phyloP scores from a whole-genome alignment of 2,888 invertebrate species.

The Crepidodera aurea region DNA sequence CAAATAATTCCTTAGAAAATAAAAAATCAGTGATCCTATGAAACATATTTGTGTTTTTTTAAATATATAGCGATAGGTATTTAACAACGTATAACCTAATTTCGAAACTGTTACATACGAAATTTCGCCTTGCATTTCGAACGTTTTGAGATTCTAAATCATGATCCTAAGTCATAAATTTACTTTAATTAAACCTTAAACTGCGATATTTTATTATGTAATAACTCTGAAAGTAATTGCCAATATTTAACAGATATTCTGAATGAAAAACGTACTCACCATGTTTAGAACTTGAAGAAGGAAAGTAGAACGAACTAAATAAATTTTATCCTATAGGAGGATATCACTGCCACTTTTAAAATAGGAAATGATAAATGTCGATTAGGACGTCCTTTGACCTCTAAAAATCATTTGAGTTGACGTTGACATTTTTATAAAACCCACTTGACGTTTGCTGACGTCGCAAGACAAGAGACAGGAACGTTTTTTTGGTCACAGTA shows the following conservation, averaged over 20 bases:
- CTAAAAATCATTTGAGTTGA: constrained; percentile 22
- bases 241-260: background rate
- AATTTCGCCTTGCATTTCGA: too few species aligned
- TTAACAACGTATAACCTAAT: too few species aligned
- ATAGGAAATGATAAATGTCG: constrained; percentile 29
- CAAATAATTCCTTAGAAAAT: too few species aligned
- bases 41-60: too few species aligned
- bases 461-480: too few species aligned
- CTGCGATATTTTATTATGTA: background rate
- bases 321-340: background rate
- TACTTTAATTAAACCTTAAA: background rate
- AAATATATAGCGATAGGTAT: too few species aligned
- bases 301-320: background rate
- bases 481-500: too few species aligned
- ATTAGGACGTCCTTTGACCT: constrained; percentile 45
- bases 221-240: background rate
- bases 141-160: too few species aligned
- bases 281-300: background rate
- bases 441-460: constrained; percentile 8
- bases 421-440: constrained; percentile 11
- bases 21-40: too few species aligned
- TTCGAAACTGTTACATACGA: too few species aligned
- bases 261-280: constrained; percentile 20
- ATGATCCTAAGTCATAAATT: background rate
- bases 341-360: constrained; percentile 27